phyloP scores from a whole-genome alignment of 2,113 vertebrate species.

The Gobiocypris rarus region DNA sequence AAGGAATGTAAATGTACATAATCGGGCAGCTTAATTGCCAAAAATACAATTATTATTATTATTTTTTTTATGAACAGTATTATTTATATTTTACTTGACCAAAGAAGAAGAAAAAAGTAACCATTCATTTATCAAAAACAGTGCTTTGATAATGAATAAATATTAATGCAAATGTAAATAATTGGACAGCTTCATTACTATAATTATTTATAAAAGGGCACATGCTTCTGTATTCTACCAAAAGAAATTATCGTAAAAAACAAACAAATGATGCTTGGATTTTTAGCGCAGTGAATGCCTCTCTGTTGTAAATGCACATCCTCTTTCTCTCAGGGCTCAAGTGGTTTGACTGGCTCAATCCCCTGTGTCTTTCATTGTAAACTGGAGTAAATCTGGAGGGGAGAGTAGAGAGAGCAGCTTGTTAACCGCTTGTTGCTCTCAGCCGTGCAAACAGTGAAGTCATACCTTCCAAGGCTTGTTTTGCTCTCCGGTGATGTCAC shows the following conservation, averaged over 20 bases:
- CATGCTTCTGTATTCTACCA: not conserved
- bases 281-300: not conserved
- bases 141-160: too few relatives aligned
- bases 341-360: slow-evolving; percentile 57
- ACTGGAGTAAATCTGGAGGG: slow-evolving; percentile 64
- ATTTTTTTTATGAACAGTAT: not conserved
- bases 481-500: slow-evolving; percentile 79
- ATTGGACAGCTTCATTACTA: not conserved
- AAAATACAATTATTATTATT: not conserved
- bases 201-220: not conserved
- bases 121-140: not conserved
- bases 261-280: not conserved
- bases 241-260: not conserved
- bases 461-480: slow-evolving; percentile 78
- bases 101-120: not conserved
- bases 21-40: not conserved
- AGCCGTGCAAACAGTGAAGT: slow-evolving; percentile 77
- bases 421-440: slow-evolving; percentile 64
- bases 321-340: slow-evolving; percentile 49
- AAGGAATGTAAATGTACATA: too few relatives aligned
- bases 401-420: slow-evolving; percentile 42
- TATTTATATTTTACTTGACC: not conserved
- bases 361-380: slow-evolving; percentile 75
- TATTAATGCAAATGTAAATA: not conserved
- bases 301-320: slow-evolving; percentile 12